A percentile compares a stretch with the other conserved stretches of the same genome.
These are phyloP conservation scores for Lophotriccus pileatus DNA, from an alignment of 2,797 vertebrate genomes.

Conservation along the genomic window DNA sequence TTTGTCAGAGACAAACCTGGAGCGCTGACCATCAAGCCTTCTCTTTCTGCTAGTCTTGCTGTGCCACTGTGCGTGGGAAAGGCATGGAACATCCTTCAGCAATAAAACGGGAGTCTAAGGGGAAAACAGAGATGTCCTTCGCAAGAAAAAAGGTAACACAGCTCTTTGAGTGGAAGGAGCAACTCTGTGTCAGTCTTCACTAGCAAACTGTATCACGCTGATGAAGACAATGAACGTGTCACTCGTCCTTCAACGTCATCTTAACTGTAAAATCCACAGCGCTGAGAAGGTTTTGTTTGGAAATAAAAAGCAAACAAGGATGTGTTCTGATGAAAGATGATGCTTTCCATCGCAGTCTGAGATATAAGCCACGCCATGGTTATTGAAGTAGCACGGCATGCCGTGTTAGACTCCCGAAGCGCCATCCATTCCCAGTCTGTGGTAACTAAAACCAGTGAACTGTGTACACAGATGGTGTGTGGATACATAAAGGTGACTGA, in stretches of 20 bases:
- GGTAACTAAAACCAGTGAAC: not conserved
- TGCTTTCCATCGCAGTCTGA: not conserved
- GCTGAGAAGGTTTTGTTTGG: slow-evolving; percentile 4
- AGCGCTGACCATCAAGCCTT: not conserved
- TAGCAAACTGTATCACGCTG: not conserved
- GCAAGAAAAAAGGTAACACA: not conserved
- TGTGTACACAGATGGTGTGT: not conserved
- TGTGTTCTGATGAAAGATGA: not conserved
- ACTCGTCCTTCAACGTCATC: not conserved
- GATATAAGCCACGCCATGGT: not conserved
- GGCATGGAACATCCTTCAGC: not conserved
- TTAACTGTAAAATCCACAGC: slow-evolving; percentile 22
- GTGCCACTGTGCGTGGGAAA: not conserved
- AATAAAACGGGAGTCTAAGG: not conserved
- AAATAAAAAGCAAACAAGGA: not conserved
- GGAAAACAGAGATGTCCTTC: not conserved
- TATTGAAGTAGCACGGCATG: not conserved
- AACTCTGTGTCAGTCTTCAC: not conserved
- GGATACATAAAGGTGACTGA: not conserved
- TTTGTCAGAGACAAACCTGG: slow-evolving; percentile 41
- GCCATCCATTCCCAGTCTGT: not conserved
- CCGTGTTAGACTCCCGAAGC: not conserved
- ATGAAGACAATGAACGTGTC: not conserved
- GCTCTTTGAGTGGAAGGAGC: not conserved
- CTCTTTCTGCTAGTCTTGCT: not conserved